phyloP scores from a whole-genome alignment of 2,797 vertebrate species.

The Sylvilagus floridanus region DNA sequence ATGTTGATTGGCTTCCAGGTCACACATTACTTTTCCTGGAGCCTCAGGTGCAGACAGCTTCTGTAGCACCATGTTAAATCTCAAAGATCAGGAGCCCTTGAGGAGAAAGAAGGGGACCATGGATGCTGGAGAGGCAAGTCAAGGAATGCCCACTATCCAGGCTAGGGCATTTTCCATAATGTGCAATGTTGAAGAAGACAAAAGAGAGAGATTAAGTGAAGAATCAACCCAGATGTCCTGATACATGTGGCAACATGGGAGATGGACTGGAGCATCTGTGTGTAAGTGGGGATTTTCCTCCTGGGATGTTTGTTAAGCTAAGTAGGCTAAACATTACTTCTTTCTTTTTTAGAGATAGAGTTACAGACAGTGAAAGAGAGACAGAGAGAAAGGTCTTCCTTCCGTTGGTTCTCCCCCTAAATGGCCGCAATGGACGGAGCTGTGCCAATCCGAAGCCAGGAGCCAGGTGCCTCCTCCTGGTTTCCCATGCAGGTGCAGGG shows the following conservation, averaged over 20 bases:
- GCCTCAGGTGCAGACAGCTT: background rate
- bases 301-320: conserved; percentile 17
- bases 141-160: background rate
- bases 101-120: background rate
- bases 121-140: background rate
- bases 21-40: background rate
- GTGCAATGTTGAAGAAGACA: background rate
- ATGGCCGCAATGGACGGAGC: too few species aligned
- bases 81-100: background rate
- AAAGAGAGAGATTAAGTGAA: background rate
- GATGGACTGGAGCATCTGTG: background rate
- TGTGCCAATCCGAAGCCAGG: too few species aligned
- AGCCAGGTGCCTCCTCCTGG: too few species aligned
- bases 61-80: background rate
- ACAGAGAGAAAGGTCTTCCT: too few species aligned
- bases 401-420: too few species aligned
- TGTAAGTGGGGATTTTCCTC: background rate
- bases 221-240: background rate
- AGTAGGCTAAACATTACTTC: conserved; percentile 30
- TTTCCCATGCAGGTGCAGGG: too few species aligned
- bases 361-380: too few species aligned
- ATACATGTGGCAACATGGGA: background rate
- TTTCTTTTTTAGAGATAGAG: too few species aligned
- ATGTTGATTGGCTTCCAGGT: background rate
- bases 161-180: background rate